A percentile compares a stretch with the other conserved stretches of the same genome.
Evolutionary conservation across 2,888 invertebrate species (phyloP).

Genomic region (Nemurella pictetii): DNA sequence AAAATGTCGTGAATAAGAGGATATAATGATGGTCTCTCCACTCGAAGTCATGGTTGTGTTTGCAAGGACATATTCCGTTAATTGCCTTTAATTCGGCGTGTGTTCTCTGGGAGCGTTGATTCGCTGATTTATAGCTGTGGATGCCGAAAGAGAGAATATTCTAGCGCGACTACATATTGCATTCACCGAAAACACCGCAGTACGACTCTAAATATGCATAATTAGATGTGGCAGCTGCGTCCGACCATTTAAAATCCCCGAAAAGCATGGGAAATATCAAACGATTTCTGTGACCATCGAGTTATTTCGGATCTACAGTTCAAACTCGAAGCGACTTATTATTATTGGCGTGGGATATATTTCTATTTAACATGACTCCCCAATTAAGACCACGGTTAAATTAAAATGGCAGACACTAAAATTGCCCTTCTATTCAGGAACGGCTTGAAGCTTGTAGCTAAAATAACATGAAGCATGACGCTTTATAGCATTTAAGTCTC

Average conservation of each 20-base stretch:
- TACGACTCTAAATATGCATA: background rate
- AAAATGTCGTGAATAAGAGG: no score
- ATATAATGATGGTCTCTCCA: no score
- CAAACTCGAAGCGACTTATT: background rate
- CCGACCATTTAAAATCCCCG: background rate
- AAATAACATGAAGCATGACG: no score
- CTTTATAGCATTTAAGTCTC: background rate
- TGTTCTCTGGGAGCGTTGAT: background rate
- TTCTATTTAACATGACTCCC: background rate
- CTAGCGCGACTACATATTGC: background rate
- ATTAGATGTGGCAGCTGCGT: background rate
- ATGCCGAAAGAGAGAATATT: background rate
- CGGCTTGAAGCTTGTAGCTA: no score
- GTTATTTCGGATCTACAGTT: background rate
- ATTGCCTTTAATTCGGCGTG: background rate
- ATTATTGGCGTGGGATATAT: background rate
- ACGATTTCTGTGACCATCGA: background rate
- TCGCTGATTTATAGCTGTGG: background rate
- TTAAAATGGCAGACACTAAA: background rate
- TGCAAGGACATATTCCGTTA: background rate
- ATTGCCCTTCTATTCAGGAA: background rate
- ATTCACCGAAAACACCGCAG: background rate
- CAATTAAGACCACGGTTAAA: background rate
- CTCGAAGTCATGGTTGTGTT: background rate
- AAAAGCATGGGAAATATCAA: background rate